Base-by-base conservation (phyloP, 2,888 invertebrate genomes). In the Apamea epomidion region DNA sequence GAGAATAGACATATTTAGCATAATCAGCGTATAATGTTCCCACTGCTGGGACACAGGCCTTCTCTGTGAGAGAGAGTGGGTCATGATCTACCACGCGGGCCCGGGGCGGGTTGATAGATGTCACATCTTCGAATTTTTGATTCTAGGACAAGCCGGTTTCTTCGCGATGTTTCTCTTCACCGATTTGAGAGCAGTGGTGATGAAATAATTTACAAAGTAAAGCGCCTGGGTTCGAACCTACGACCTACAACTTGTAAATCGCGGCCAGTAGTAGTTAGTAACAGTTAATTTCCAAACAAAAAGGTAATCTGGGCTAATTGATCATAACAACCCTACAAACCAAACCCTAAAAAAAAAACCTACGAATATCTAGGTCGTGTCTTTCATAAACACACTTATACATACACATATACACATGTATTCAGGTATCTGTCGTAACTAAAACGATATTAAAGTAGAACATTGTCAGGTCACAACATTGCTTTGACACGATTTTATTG, bases 401-500 rank as follows among this genome's bases (percentile, higher is more conserved):
- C 25, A 58, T 25, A 58, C 25, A 58, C 25, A n/a, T 12, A 58
- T n/a, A 37, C 1, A 65, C 51, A 74, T 58, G 18, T 37, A 76
- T 62, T 37, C 54, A 54, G 16, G 60, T 82, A 45, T 32, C 45
- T 68, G 62, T 77, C 7, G n/a, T 37, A 68, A 71, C 67, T 74
- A 51, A 45, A 74, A 71, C 48, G 69, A 48, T 62, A 21, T 3
- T n/a, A 25, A 72, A n/a, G n/a, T 78, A 54, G 25, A 48, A 48
- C 80, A 48, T 45, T 25, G 29, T 3, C 69, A 14, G 69, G 74
- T 73, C 60, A 78, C 37, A 75, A 78, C 37, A 75, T 25, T 21
- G 64, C 48, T 84, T 78, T 76, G 84, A 68, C 87, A 81, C 78
- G 84, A 65, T 21, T 67, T 54, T 87, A 86, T 86, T 81, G 85